Conservation (phyloP, 2,113 vertebrate species). For the Sturnira hondurensis region DNA sequence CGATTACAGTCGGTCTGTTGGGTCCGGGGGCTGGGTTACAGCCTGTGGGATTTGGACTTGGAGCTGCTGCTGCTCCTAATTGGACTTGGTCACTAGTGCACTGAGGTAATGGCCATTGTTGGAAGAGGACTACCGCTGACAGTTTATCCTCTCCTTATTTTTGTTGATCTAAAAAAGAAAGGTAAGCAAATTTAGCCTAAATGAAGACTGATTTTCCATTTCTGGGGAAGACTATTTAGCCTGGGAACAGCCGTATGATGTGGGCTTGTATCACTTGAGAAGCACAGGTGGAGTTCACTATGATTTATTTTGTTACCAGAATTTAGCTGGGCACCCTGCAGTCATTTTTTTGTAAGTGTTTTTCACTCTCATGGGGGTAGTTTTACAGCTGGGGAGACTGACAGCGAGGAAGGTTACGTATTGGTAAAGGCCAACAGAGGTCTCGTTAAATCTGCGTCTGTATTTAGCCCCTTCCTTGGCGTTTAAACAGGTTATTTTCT, state of each 20-base stretch:
- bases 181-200: background rate
- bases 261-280: rapidly evolving
- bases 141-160: background rate
- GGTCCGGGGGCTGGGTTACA: background rate
- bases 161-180: background rate
- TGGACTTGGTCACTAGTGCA: background rate
- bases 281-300: background rate
- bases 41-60: background rate
- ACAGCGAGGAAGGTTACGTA: background rate
- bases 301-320: background rate
- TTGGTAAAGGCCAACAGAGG: background rate
- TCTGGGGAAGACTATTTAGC: background rate
- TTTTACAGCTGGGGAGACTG: background rate
- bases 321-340: rapidly evolving
- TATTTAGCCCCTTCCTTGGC: background rate
- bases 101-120: rapidly evolving
- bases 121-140: background rate
- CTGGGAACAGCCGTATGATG: rapidly evolving
- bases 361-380: background rate
- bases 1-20: background rate
- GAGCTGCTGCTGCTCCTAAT: background rate
- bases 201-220: background rate
- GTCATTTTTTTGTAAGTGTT: background rate
- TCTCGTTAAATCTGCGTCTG: rapidly evolving
- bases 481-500: background rate